phyloP scores from a whole-genome alignment of 2,113 vertebrate genomes.

The Xiphias gladius region DNA sequence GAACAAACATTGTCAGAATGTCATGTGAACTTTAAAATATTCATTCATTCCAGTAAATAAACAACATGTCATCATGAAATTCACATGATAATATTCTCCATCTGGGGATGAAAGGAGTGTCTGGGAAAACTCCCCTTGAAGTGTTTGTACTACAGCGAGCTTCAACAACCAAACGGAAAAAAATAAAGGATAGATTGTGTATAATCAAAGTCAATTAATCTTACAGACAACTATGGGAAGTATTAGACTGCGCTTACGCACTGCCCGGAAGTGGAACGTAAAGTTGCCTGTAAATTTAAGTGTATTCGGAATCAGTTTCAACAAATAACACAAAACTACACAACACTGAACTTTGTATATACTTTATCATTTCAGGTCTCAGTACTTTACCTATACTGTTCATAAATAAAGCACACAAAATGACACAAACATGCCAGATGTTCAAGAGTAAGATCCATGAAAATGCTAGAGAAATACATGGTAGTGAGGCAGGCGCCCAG shows the following conservation, averaged over 20 bases:
- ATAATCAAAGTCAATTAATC: not conserved
- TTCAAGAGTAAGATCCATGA: not conserved
- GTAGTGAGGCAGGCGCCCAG: not conserved
- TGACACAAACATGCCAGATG: not conserved
- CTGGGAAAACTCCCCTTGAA: not conserved
- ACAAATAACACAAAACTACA: not conserved
- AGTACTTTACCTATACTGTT: no score
- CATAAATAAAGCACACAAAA: not conserved
- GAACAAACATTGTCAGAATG: not conserved
- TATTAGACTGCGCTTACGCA: no score
- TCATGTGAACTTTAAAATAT: not conserved
- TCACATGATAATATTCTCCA: not conserved
- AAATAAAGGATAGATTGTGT: not conserved
- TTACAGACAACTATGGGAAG: not conserved
- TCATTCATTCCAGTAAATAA: not conserved
- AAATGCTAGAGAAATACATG: conserved; percentile 22
- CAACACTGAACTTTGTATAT: no score
- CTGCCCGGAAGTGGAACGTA: not conserved
- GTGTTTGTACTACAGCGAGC: not conserved
- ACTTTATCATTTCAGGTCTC: no score
- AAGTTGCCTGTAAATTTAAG: no score
- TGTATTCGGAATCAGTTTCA: not conserved
- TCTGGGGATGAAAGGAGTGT: not conserved
- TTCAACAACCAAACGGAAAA: no score
- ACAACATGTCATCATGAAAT: not conserved